phyloP scores from a whole-genome alignment of 30 jellyfish, hydroid and myxozoan species.

The Clytia hemisphaerica region DNA sequence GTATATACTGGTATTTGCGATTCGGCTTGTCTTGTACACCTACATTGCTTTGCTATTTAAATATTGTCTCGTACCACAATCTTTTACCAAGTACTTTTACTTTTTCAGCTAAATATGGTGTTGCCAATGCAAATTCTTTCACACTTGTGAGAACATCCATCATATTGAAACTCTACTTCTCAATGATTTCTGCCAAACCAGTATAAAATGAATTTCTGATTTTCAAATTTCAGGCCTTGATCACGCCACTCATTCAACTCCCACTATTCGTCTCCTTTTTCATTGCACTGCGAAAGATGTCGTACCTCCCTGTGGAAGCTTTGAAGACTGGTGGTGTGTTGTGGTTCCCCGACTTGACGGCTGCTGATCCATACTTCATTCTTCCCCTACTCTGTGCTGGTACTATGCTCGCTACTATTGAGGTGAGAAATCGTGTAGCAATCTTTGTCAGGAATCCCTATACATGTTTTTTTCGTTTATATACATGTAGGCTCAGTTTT shows the following conservation, averaged over 20 bases:
- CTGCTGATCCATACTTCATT: conserved; percentile 67
- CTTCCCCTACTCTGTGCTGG: conserved; percentile 61
- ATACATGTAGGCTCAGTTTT: background rate
- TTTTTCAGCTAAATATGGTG: background rate
- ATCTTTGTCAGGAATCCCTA: background rate
- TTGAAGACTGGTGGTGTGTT: conserved; percentile 74
- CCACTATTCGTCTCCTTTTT: conserved; percentile 7
- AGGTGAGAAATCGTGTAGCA: conserved; percentile 33
- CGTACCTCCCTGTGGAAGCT: conserved; percentile 84
- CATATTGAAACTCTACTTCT: too few relatives aligned
- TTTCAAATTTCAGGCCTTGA: conserved; percentile 6
- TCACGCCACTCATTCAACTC: conserved; percentile 5
- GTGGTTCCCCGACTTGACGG: conserved; percentile 80
- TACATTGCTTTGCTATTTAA: background rate
- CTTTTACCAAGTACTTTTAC: background rate
- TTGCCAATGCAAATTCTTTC: too few relatives aligned
- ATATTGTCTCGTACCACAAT: background rate
- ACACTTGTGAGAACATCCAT: too few relatives aligned
- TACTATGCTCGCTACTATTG: conserved; percentile 78
- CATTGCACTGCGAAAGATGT: conserved; percentile 63
- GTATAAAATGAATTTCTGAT: background rate
- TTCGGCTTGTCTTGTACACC: background rate
- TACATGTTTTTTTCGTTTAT: background rate
- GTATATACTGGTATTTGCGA: conserved; percentile 18
- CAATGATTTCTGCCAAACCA: too few relatives aligned